Conservation (phyloP, 2,113 vertebrate genomes). For the Saimiri boliviensis region DNA sequence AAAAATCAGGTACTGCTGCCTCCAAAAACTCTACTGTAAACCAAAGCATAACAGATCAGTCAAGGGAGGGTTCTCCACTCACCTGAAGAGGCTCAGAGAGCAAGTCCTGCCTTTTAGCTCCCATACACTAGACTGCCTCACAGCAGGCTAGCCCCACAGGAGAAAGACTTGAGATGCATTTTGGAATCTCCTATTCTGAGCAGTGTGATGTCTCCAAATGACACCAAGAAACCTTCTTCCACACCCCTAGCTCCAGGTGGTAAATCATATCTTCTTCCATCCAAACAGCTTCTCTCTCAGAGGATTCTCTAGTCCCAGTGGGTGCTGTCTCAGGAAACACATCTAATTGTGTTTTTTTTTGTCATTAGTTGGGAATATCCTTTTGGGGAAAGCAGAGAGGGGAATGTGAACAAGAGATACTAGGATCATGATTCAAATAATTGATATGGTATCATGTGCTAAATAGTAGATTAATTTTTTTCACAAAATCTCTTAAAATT, state of each 20-base stretch:
- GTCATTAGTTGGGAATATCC: neutral
- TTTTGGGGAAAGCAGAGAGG: neutral
- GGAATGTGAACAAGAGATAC: neutral
- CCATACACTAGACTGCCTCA: too few relatives aligned
- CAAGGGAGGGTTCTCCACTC: neutral
- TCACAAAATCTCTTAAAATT: neutral
- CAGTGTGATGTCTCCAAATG: neutral
- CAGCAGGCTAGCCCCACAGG: neutral
- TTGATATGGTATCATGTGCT: neutral
- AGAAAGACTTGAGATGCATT: neutral
- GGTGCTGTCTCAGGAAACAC: neutral
- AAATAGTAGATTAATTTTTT: neutral
- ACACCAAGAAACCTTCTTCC: neutral
- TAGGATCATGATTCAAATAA: neutral
- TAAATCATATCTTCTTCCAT: neutral
- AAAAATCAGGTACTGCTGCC: neutral
- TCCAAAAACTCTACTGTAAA: neutral
- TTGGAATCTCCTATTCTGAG: neutral
- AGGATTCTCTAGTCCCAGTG: neutral
- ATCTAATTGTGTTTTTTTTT: constrained; percentile 3
- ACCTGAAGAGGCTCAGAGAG: neutral
- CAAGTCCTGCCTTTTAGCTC: neutral
- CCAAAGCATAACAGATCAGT: neutral
- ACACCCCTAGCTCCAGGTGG: neutral
- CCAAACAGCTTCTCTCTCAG: constrained; percentile 22